phyloP scores from a whole-genome alignment of 2,888 invertebrate genomes.

The Mongoloraphidia duomilia region DNA sequence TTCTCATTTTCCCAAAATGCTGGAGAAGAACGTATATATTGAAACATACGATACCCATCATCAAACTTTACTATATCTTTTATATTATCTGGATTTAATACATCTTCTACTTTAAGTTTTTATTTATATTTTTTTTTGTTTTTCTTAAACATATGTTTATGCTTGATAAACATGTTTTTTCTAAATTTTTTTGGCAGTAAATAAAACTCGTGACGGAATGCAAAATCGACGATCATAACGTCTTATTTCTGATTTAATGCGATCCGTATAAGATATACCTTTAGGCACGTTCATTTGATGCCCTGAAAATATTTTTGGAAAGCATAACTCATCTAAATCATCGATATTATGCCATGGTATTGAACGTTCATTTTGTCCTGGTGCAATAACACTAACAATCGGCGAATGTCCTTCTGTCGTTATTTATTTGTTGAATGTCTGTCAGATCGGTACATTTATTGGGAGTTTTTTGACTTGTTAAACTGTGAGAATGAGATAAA shows the following conservation, averaged over 20 bases:
- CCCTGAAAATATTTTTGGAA: conserved; percentile 16
- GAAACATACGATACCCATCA: conserved; percentile 6
- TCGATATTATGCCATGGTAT: conserved; percentile 14
- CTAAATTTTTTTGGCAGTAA: conserved; percentile 13
- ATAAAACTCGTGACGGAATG: conserved; percentile 9
- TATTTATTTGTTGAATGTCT: conserved; percentile 7
- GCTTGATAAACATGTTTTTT: conserved; percentile 9
- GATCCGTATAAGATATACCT: too few species aligned
- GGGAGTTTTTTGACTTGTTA: too few species aligned
- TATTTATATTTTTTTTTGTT: conserved; percentile 1
- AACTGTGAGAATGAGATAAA: too few species aligned
- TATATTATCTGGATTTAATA: conserved; percentile 8
- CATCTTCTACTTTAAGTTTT: conserved; percentile 1
- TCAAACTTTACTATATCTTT: conserved; percentile 8
- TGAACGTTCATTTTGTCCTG: conserved; percentile 15
- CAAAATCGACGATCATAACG: conserved; percentile 4
- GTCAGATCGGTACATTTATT: too few species aligned
- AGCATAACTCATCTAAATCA: conserved; percentile 16
- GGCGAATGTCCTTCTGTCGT: too few species aligned
- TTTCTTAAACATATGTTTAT: conserved; percentile 13
- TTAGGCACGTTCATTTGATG: conserved; percentile 6
- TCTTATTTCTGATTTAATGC: too few species aligned
- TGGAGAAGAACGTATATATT: conserved; percentile 10
- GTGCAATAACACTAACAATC: conserved; percentile 15
- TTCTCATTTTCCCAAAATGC: conserved; percentile 14